Conservation (phyloP, 2,888 invertebrate species). For the Leucophenga montana region DNA sequence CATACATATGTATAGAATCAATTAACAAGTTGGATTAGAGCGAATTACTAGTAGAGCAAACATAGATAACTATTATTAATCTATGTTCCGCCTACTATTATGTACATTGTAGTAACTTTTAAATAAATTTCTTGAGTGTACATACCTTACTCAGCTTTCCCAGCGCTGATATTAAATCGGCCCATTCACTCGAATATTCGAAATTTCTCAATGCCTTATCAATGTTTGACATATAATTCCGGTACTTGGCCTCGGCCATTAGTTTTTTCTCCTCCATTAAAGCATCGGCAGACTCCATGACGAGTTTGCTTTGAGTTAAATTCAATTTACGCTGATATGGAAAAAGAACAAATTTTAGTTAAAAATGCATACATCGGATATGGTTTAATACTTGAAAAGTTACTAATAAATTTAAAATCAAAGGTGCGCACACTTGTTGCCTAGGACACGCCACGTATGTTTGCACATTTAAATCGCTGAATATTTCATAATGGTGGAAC, state of each 20-base stretch:
- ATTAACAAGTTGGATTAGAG: too few relatives aligned
- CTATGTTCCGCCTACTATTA: too few relatives aligned
- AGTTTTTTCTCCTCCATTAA: constrained; percentile 83
- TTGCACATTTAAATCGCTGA: background rate
- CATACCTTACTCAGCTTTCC: constrained; percentile 90
- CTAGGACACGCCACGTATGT: background rate
- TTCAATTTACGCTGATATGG: background rate
- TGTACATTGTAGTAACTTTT: background rate
- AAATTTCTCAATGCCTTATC: constrained; percentile 92
- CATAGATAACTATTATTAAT: too few relatives aligned
- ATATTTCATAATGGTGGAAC: background rate
- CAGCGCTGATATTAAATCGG: constrained; percentile 91
- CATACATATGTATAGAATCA: too few relatives aligned
- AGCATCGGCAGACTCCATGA: constrained; percentile 72
- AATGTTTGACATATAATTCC: constrained; percentile 85
- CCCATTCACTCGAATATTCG: constrained; percentile 96
- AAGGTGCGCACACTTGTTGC: background rate
- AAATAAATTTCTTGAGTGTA: background rate
- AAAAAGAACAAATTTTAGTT: background rate
- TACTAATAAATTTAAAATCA: background rate
- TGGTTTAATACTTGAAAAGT: too few relatives aligned
- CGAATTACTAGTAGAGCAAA: too few relatives aligned
- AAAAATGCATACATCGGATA: too few relatives aligned
- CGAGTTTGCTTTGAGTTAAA: background rate
- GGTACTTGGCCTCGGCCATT: constrained; percentile 86